Percentiles rank a stretch among this genome's conserved stretches.
These are phyloP conservation scores for Malacoraja senta DNA, from an alignment of 2,797 vertebrate genomes.

Conservation along the genomic window DNA sequence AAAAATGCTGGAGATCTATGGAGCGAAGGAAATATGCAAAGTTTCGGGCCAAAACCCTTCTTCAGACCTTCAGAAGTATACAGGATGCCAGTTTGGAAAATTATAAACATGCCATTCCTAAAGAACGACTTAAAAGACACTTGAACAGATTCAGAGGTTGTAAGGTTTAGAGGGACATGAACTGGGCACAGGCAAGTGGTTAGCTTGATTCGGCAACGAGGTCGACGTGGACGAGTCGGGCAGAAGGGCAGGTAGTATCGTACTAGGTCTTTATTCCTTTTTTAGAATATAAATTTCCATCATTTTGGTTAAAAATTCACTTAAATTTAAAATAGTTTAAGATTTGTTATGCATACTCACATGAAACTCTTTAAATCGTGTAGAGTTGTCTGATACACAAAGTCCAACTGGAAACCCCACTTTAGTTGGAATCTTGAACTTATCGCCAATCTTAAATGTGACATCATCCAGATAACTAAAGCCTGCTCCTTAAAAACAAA, in stretches of 20 bases:
- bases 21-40: no score
- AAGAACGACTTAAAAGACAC: no score
- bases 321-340: background rate
- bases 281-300: no score
- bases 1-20: no score
- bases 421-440: slow-evolving; percentile 86
- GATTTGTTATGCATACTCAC: slow-evolving; percentile 56
- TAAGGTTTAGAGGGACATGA: no score
- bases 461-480: slow-evolving; percentile 95
- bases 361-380: slow-evolving; percentile 68
- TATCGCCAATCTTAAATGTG: slow-evolving; percentile 95
- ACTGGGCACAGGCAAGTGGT: no score
- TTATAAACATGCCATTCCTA: background rate
- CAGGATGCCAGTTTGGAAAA: background rate
- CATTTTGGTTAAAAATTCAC: background rate
- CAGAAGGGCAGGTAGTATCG: no score
- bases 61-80: background rate
- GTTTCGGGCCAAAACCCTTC: no score
- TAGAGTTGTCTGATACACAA: slow-evolving; percentile 70
- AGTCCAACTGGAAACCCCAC: slow-evolving; percentile 90
- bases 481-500: slow-evolving; percentile 61
- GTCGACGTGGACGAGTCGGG: no score
- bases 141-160: no score
- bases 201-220: no score
- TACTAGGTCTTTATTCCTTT: no score